These are phyloP conservation scores for Galerucella nymphaeae DNA, from an alignment of 2,888 invertebrate species.

Conservation along the genomic window DNA sequence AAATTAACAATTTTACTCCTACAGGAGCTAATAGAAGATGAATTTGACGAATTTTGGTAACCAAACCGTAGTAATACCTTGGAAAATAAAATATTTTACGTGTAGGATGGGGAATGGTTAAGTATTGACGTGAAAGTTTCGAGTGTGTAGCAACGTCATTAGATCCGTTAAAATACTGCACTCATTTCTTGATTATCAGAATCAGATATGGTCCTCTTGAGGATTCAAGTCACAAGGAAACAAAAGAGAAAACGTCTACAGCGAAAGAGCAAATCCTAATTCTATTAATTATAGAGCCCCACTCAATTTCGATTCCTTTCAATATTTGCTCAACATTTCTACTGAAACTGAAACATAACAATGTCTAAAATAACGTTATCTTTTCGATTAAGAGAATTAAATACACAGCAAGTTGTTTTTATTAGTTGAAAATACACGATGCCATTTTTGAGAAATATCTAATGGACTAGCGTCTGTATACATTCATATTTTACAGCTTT, in stretches of 20 bases:
- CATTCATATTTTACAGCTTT: no score
- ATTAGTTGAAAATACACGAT: background rate
- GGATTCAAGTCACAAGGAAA: constrained; percentile 43
- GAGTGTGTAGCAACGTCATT: constrained; percentile 24
- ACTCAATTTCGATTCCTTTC: constrained; percentile 43
- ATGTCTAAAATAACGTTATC: constrained; percentile 26
- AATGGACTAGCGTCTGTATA: no score
- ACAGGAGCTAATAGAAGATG: no score
- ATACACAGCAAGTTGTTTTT: background rate
- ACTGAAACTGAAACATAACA: constrained; percentile 25
- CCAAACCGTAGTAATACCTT: background rate
- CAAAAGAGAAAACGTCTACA: constrained; percentile 41
- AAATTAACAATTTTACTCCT: no score
- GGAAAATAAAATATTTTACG: background rate
- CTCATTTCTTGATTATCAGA: constrained; percentile 43
- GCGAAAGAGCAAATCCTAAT: constrained; percentile 52
- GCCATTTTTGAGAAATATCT: background rate
- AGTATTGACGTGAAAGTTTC: background rate
- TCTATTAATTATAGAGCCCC: constrained; percentile 50
- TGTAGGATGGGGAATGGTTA: background rate
- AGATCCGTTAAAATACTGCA: constrained; percentile 31
- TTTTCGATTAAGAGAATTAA: constrained; percentile 11
- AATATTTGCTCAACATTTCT: constrained; percentile 33
- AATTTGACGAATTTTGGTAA: background rate
- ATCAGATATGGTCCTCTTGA: constrained; percentile 45